Base-by-base conservation (phyloP, 1,140 invertebrate species). In the Adelges cooleyi region DNA sequence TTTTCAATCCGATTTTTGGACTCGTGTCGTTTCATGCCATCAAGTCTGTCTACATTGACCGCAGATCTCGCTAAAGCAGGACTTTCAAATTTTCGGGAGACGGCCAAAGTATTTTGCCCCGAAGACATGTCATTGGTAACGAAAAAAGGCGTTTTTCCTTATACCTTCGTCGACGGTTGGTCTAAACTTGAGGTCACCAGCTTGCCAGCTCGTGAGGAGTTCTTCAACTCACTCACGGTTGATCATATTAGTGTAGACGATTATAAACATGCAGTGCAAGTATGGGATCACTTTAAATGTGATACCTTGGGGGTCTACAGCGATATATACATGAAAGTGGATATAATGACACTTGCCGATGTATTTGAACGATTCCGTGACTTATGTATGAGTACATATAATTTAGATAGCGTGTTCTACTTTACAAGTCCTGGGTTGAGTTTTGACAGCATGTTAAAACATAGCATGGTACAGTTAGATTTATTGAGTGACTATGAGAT, bases 301-400 rank as follows among this genome's bases (percentile, higher is more conserved):
- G 25, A 68, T 36, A 75, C 68, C 53, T 70, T 77, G 66, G 68
- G 70, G 6, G 72, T 77, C 65, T 79, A 76, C 69, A 71, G 70
- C 13, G 71, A 77, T 67, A 49, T 76, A 13, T 78, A 78, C 70
- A 54, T 77, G 18, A 76, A 75, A 73, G 74, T 72, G 18, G 76
- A 78, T 68, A 73, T 76, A 44, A 53, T 77, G n/a, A 44, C 77
- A 9, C 66, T 76, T 40, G 69, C 71, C 20, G 75, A 75, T 69
- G 67, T 76, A n/a, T 74, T 76, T 72, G 73, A 76, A 49, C 51
- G 52, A 46, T 68, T 67, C 15, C 38, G 68, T 1, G 82, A 82
- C 29, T 70, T 84, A 0, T 72, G n/a, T n/a, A n/a, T n/a, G n/a
- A n/a, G n/a, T n/a, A n/a, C n/a, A n/a, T n/a, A n/a, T n/a, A 8